Conservation (phyloP, 2,888 invertebrate species). For the Cybosia mesomella region DNA sequence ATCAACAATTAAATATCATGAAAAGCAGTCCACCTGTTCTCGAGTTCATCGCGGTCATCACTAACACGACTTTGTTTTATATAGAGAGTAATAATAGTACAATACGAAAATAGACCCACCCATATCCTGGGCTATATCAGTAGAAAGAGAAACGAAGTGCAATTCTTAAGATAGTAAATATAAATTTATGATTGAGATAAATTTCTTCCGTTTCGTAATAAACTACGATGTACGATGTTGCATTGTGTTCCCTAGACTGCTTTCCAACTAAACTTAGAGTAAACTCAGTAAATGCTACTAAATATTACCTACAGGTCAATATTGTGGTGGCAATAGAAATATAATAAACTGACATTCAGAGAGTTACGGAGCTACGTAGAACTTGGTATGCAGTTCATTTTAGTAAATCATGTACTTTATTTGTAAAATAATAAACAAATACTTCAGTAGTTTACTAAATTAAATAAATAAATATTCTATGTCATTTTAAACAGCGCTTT, state of each 20-base stretch:
- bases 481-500: too few relatives aligned
- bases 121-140: neutral
- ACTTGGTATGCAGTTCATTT: slow-evolving; percentile 10
- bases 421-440: neutral
- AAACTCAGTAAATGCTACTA: slow-evolving; percentile 25
- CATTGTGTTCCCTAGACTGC: slow-evolving; percentile 35
- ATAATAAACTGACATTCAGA: slow-evolving; percentile 25
- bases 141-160: neutral
- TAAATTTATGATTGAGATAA: slow-evolving; percentile 19
- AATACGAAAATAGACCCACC: neutral
- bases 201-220: slow-evolving; percentile 31
- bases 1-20: too few relatives aligned
- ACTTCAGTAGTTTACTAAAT: neutral
- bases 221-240: slow-evolving; percentile 13
- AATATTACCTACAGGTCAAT: slow-evolving; percentile 30
- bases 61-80: too few relatives aligned
- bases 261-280: slow-evolving; percentile 35
- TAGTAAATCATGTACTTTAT: neutral
- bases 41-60: too few relatives aligned
- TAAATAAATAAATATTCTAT: too few relatives aligned
- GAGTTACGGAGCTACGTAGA: slow-evolving; percentile 15
- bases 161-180: neutral
- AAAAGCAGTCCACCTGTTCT: too few relatives aligned
- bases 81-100: too few relatives aligned
- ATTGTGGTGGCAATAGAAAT: slow-evolving; percentile 27